phyloP scores from a whole-genome alignment of 2,797 vertebrate species.

The Notamacropus eugenii region DNA sequence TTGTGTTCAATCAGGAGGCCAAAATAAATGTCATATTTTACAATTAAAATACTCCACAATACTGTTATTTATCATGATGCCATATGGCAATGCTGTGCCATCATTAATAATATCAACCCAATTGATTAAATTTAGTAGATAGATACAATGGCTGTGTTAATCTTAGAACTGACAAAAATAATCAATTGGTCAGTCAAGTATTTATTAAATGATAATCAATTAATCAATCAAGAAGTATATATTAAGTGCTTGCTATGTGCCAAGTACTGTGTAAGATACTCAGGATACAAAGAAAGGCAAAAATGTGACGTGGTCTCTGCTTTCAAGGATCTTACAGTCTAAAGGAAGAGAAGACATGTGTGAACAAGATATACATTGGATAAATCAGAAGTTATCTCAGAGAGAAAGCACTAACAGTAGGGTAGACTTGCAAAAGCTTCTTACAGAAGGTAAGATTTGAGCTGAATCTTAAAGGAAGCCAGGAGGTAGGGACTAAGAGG shows the following conservation, averaged over 20 bases:
- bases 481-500: not conserved
- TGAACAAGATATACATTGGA: not conserved
- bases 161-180: constrained; percentile 73
- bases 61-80: constrained; percentile 78
- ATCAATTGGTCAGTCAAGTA: not conserved
- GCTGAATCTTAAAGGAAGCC: not conserved
- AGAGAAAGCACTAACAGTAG: not conserved
- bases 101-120: constrained; percentile 80
- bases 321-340: not conserved
- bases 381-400: not conserved
- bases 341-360: not conserved
- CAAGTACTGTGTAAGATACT: not conserved
- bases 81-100: constrained; percentile 71
- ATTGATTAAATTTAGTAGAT: constrained; percentile 71
- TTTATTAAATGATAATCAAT: not conserved
- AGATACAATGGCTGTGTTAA: constrained; percentile 65
- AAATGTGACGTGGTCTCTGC: not conserved
- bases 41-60: constrained; percentile 79
- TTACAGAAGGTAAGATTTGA: not conserved
- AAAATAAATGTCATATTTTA: constrained; percentile 80
- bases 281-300: not conserved
- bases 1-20: constrained; percentile 79
- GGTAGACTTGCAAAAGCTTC: not conserved
- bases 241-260: not conserved
- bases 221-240: not conserved